A percentile compares a stretch with the other conserved stretches of the same genome.
Conservation (phyloP, 2,888 invertebrate species). For the Pristionchus japonicus region DNA sequence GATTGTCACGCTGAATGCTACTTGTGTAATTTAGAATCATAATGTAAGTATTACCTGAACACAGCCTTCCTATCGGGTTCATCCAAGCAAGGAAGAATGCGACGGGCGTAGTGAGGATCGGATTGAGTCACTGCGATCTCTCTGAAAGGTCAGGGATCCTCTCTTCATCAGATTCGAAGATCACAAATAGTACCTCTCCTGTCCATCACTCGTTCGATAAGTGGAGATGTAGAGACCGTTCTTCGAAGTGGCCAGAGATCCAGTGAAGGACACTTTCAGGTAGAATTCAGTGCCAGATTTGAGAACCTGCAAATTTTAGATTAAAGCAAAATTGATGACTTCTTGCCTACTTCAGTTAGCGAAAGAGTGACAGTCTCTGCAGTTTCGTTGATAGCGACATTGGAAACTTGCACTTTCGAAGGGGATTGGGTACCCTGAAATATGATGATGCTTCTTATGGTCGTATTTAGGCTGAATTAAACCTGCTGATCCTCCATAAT, state of each 20-base stretch:
- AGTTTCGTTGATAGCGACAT: not conserved
- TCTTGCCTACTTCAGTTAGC: not conserved
- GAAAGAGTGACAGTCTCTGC: constrained; percentile 6
- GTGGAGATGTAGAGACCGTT: constrained; percentile 62
- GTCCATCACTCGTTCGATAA: constrained; percentile 59
- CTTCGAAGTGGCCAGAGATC: constrained; percentile 55
- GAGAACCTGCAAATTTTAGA: not conserved
- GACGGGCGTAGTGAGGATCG: constrained; percentile 50
- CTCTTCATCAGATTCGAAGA: no score
- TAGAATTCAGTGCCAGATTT: constrained; percentile 7
- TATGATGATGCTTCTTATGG: not conserved
- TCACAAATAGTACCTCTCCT: constrained; percentile 48
- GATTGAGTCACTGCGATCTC: constrained; percentile 48
- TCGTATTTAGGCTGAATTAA: no score
- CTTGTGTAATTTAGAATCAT: no score
- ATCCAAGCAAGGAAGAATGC: constrained; percentile 54
- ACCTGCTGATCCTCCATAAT: not conserved
- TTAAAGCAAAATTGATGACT: not conserved
- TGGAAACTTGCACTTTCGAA: not conserved
- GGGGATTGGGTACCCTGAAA: not conserved
- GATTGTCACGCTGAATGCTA: constrained; percentile 26
- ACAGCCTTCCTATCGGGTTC: constrained; percentile 51
- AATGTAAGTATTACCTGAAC: not conserved
- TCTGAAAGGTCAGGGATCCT: no score
- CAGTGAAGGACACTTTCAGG: constrained; percentile 60